Evolutionary conservation across 2,888 invertebrate species (phyloP), one percentile per base, ranked within the genome.

Genomic region (Tribolium freemani): DNA sequence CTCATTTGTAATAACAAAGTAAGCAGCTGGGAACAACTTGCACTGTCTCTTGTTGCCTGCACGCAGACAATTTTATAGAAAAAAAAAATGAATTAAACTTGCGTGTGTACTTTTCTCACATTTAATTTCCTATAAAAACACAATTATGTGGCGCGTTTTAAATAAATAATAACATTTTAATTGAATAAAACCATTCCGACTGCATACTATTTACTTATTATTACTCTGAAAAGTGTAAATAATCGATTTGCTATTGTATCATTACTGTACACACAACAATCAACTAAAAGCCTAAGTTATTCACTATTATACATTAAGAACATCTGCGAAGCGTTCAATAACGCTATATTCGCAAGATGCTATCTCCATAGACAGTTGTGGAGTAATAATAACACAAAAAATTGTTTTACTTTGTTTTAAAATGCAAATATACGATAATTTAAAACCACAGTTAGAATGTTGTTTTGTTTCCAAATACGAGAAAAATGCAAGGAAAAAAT

Each of bases 321-420:
- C 71, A 71, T 50, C 64, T 71, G 71, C 44, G 3, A 13, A 63
- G 50, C 64, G 64, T 60, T 63, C 61, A 61, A 45, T 70, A 9
- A 11, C 46, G 20, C 56, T 57, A 64, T 57, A 64, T 53, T 51
- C 64, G 71, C 71, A 71, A 71, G 56, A 50, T 71, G 64, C 50
- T 30, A 60, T 45, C 31, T 38, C 20, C n/a, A 20, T 45, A 20
- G 56, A 46, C 46, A 46, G 56, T 53, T 50, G 56, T 45, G 30
- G 38, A 38, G 38, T 31, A 38, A 38, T 31, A 38, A 38, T 38
- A 38, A 38, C n/a, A 38, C 8, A 8, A n/a, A 38, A 8, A n/a
- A 38, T 3, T n/a, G 38, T 38, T 38, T 38, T 38, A 21, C 2
- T 38, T 38, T 38, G 9, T 38, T n/a, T 38, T 3, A 38, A 38